Conservation (phyloP, 2,113 vertebrate genomes). For the Myiopsitta monachus region DNA sequence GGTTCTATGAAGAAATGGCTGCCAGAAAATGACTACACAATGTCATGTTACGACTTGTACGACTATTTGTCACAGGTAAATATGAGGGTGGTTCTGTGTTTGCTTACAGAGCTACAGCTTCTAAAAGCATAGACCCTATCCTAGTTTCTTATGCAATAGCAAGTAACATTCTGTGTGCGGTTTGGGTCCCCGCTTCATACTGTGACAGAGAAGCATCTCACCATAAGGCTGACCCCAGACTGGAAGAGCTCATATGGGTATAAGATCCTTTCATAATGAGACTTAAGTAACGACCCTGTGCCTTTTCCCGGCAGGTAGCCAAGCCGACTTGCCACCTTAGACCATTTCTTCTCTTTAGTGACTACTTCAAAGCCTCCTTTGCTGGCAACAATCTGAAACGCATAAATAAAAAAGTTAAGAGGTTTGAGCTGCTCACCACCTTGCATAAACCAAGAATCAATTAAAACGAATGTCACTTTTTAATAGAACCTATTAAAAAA, state of each 20-base stretch:
- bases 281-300: conserved; percentile 88
- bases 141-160: neutral
- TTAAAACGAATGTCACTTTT: neutral
- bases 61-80: neutral
- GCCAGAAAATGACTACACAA: neutral
- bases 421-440: neutral
- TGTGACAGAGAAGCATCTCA: conserved; percentile 60
- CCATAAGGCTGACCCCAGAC: conserved; percentile 92
- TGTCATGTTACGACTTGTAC: fast-evolving
- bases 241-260: conserved; percentile 98
- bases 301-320: conserved; percentile 92
- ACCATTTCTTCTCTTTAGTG: conserved; percentile 96
- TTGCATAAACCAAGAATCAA: neutral
- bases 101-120: neutral
- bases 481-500: neutral
- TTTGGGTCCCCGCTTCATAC: no score
- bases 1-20: neutral
- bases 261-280: conserved; percentile 93
- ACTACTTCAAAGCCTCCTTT: conserved; percentile 94
- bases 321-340: conserved; percentile 90
- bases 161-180: neutral
- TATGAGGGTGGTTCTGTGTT: neutral
- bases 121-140: neutral
- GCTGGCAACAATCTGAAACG: conserved; percentile 86
- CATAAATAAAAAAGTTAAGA: neutral